Percentiles rank a stretch among this genome's conserved stretches.
Evolutionary conservation across 2,113 vertebrate species (phyloP).

Genomic region (Scytalopus superciliaris): DNA sequence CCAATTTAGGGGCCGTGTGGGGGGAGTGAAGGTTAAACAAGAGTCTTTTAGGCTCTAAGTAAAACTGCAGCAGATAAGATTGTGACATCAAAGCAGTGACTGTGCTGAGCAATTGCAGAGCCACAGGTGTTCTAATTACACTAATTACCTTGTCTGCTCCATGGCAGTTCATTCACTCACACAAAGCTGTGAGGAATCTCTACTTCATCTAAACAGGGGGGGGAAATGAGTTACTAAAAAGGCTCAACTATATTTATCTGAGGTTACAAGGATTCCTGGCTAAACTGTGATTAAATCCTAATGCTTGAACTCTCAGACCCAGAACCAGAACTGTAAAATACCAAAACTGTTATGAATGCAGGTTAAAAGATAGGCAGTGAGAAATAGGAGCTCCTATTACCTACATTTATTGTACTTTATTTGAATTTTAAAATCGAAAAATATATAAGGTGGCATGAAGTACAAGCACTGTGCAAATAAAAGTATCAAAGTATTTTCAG

Average conservation of each 20-base stretch:
- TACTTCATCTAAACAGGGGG: not conserved
- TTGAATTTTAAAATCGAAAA: not conserved
- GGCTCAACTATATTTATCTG: not conserved
- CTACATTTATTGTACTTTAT: not conserved
- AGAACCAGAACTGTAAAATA: not conserved
- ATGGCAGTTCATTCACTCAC: not conserved
- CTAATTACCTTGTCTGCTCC: not conserved
- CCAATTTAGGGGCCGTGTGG: fast-evolving
- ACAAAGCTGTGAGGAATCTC: not conserved
- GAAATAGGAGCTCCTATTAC: not conserved
- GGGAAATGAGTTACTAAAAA: not conserved
- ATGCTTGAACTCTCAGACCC: not conserved
- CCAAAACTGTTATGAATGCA: not conserved
- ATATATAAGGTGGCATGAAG: fast-evolving
- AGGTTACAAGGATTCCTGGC: not conserved
- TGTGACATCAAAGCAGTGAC: not conserved
- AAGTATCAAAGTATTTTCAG: not conserved
- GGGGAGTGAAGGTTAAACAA: not conserved
- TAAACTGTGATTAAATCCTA: not conserved
- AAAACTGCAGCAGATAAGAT: not conserved
- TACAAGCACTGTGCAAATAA: not conserved
- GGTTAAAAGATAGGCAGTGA: not conserved
- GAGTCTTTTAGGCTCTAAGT: not conserved
- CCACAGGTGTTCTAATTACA: not conserved
- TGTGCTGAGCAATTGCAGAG: not conserved